phyloP scores from a whole-genome alignment of 2,888 invertebrate species.

The Agonopterix subpropinquella region DNA sequence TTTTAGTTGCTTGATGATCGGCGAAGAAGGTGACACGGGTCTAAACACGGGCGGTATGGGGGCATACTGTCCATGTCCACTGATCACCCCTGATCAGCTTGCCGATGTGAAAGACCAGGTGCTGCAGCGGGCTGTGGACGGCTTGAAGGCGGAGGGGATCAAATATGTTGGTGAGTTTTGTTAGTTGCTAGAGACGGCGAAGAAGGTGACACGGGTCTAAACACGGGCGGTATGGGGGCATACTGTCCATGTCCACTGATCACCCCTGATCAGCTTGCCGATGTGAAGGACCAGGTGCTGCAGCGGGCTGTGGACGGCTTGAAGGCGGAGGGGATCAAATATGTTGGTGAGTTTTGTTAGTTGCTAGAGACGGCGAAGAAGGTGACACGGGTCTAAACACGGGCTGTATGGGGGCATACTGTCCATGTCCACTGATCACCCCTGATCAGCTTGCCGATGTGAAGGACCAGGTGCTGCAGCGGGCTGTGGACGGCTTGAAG shows the following conservation, averaged over 20 bases:
- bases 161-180: conserved; percentile 83
- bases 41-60: conserved; percentile 98
- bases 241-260: conserved; percentile 94
- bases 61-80: conserved; percentile 93
- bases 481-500: conserved; percentile 86
- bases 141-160: conserved; percentile 85
- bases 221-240: conserved; percentile 99
- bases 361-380: not conserved
- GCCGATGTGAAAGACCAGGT: conserved; percentile 81
- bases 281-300: conserved; percentile 82
- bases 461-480: conserved; percentile 83
- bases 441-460: conserved; percentile 78
- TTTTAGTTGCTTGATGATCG: not conserved
- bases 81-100: conserved; percentile 79
- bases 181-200: conserved; percentile 81
- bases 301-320: conserved; percentile 89
- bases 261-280: conserved; percentile 75
- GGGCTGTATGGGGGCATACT: conserved; percentile 99
- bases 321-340: conserved; percentile 84
- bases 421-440: conserved; percentile 89
- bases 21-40: no score
- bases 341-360: conserved; percentile 80
- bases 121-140: conserved; percentile 87
- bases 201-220: conserved; percentile 93
- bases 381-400: conserved; percentile 82